Evolutionary conservation across 2,113 vertebrate genomes (phyloP), one percentile per base, ranked within the genome.

Genomic region (Eclectus roratus): DNA sequence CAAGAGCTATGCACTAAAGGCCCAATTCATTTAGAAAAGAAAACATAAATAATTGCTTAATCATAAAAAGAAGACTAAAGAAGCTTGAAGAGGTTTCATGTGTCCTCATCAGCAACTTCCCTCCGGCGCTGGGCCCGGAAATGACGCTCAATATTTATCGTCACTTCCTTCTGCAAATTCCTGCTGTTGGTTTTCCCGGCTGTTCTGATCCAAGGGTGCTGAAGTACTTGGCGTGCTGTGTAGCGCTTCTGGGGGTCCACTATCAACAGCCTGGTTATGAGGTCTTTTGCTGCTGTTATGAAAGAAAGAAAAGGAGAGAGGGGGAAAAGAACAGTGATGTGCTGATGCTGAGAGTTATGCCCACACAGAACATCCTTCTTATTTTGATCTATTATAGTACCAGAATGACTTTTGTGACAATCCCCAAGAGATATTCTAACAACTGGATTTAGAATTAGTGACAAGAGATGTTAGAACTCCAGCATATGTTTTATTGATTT

Each of bases 131-230:
- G 97, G 90, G 93, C 95, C 55, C 96, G 89, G 92, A 95, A 84
- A 65, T 96, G 97, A 17, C 97, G 95, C 52, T 98, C 96, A 0
- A 97, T 96, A 70, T 97, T 95, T 60, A 97, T 88, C 33, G 98
- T 97, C 88, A 96, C 98, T 95, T 98, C 97, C 86, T 97, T 96
- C 81, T 97, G 98, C 60, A 97, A 52, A 71, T 72, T 91, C 49
- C 82, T 95, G 74, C 81, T 74, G 90, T 96, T 97, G 2, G 82
- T 93, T 95, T 98, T 97, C 19, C 98, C 97, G 15, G 91, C 96
- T n/a, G 93, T 96, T 94, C 98, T 98, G 85, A 99, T 98, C 99
- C 99, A 99, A 37, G 97, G 98, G 73, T 99, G 99, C 95, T 98
- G 98, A 71, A 99, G 97, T 7, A 99, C 99, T 88, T 99, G 98